Base-by-base conservation (phyloP, 2,888 invertebrate species). In the Helobdella robusta region DNA sequence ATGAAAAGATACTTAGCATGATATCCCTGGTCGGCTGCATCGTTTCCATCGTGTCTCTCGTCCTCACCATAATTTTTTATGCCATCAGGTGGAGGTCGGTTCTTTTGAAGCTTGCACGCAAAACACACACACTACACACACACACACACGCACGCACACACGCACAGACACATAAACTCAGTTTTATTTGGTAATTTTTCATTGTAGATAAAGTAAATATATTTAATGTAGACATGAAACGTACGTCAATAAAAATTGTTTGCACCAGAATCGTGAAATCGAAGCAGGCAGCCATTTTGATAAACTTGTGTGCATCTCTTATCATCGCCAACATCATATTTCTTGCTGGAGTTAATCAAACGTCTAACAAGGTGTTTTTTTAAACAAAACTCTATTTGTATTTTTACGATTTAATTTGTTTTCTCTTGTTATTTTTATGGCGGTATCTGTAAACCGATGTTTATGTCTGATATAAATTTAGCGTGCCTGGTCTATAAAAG, bases 251-350 rank as follows among this genome's bases (percentile, higher is more conserved):
- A n/a, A n/a, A n/a, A n/a, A n/a, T n/a, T n/a, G n/a, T n/a, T n/a
- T n/a, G n/a, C n/a, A n/a, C n/a, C 48, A 62, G 73, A 59, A 67
- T 69, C 35, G 70, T 74, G 36, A 70, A 68, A 36, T 71, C 72
- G 3, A 73, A 73, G 34, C 69, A 72, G 30, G 72, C 75, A 0
- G 69, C 69, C 0, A 68, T 74, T n/a, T 65, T 75, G 56, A 64
- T 75, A 59, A 74, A 74, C 58, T 68, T 75, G 20, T 75, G 75
- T 70, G 58, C 71, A 0, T 71, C 74, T 25, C 65, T 75, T n/a
- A 73, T 75, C 30, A 71, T 75, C 20, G 72, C 74, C 1, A 73
- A 75, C 63, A 54, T 68, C 6, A 28, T 75, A 11, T 75, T 75
- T 59, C 64, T 75, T 34, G 73, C 67, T 44, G 75, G 74, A 15